Evolutionary conservation across 2,113 vertebrate genomes (phyloP).

Genomic region (Albula glossodonta): DNA sequence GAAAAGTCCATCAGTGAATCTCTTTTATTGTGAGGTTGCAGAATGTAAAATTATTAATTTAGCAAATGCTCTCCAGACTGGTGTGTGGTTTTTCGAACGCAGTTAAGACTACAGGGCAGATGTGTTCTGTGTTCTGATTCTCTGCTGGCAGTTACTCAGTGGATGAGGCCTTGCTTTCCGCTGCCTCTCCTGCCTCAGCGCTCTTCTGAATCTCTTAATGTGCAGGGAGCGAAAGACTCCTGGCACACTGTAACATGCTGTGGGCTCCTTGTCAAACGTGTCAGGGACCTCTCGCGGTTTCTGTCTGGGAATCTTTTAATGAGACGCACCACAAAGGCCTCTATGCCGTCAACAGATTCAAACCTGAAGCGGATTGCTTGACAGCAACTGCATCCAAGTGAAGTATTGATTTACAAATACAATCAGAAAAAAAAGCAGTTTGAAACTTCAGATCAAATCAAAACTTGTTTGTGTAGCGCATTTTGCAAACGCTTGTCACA

Average conservation of each 20-base stretch:
- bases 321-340: neutral
- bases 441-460: no score
- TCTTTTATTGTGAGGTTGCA: neutral
- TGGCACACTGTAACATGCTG: no score
- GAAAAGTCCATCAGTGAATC: neutral
- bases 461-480: no score
- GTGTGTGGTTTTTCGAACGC: neutral
- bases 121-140: neutral
- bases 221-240: neutral
- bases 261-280: neutral
- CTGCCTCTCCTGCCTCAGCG: neutral
- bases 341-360: neutral
- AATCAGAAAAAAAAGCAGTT: neutral
- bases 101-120: neutral
- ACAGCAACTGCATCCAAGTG: neutral
- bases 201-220: neutral
- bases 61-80: neutral
- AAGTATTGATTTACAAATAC: neutral
- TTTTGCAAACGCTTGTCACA: no score
- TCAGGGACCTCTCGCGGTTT: neutral
- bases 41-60: neutral
- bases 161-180: neutral
- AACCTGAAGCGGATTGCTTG: neutral
- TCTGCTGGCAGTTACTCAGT: neutral
- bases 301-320: neutral